Evolutionary conservation across 2,888 invertebrate species (phyloP).

Genomic region (Idaea aversata): DNA sequence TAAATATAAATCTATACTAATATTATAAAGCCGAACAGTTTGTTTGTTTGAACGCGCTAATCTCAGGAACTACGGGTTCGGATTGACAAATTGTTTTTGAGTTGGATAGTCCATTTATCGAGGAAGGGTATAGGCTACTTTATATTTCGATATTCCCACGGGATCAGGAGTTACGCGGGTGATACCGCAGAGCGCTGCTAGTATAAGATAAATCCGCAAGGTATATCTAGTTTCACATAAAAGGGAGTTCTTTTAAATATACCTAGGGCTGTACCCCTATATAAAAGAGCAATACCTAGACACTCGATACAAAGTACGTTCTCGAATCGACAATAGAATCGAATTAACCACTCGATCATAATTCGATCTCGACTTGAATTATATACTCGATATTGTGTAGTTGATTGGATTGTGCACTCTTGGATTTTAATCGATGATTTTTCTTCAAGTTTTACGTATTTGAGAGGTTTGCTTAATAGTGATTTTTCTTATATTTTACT

Average conservation of each 20-base stretch:
- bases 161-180: too few relatives aligned
- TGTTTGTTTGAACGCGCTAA: too few relatives aligned
- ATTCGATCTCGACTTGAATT: slow-evolving; percentile 37
- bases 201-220: too few relatives aligned
- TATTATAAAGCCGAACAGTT: too few relatives aligned
- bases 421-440: slow-evolving; percentile 7
- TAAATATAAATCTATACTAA: too few relatives aligned
- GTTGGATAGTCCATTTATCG: too few relatives aligned
- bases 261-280: neutral
- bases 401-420: slow-evolving; percentile 26
- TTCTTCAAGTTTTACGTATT: neutral
- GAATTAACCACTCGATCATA: slow-evolving; percentile 43
- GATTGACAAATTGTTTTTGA: too few relatives aligned
- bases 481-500: too few relatives aligned
- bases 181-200: too few relatives aligned
- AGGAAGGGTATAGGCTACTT: too few relatives aligned
- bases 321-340: slow-evolving; percentile 24
- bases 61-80: too few relatives aligned
- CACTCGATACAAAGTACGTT: slow-evolving; percentile 12
- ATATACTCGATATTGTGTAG: slow-evolving; percentile 37
- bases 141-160: too few relatives aligned
- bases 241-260: neutral
- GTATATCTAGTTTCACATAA: neutral
- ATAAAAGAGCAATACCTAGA: slow-evolving; percentile 25
- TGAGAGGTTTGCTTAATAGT: neutral